Evolutionary conservation across 2,113 vertebrate species (phyloP).

Genomic region (Mus spicilegus): DNA sequence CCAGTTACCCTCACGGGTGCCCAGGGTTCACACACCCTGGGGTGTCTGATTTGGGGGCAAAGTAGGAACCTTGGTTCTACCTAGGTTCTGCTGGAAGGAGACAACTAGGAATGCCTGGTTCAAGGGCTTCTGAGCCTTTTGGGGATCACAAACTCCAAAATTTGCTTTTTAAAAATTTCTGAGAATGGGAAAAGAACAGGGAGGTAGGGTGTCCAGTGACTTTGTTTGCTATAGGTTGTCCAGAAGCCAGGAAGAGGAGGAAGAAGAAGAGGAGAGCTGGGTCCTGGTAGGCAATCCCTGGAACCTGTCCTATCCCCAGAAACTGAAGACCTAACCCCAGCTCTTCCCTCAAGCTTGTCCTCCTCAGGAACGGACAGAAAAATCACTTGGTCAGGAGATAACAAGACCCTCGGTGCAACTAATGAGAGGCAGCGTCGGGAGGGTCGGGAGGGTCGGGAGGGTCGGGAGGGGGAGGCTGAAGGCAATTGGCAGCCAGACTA

Average conservation of each 20-base stretch:
- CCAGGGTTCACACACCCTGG: rapidly evolving
- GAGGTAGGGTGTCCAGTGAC: neutral
- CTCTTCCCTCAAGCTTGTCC: neutral
- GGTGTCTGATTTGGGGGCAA: neutral
- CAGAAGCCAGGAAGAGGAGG: slow-evolving; percentile 57
- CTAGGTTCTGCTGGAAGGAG: neutral
- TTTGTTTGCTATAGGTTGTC: slow-evolving; percentile 64
- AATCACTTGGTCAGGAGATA: slow-evolving; percentile 61
- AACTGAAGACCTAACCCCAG: neutral
- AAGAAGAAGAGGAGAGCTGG: neutral
- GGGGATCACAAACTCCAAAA: neutral
- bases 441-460: neutral
- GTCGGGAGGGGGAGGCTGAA: neutral
- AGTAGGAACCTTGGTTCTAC: neutral
- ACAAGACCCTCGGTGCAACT: slow-evolving; percentile 58
- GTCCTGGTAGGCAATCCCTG: slow-evolving; percentile 46
- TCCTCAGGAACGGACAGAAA: slow-evolving; percentile 25
- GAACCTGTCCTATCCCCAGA: neutral
- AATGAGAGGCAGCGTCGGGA: slow-evolving; percentile 60
- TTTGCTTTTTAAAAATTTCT: neutral
- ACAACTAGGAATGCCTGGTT: neutral
- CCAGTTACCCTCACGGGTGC: neutral
- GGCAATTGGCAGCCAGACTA: slow-evolving; percentile 39
- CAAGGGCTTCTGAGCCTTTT: neutral
- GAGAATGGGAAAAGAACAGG: neutral